A percentile compares a stretch with the other conserved stretches of the same genome.
Conservation (phyloP, 35 echinoderm and acorn worm genomes). For the Antedon bifida region DNA sequence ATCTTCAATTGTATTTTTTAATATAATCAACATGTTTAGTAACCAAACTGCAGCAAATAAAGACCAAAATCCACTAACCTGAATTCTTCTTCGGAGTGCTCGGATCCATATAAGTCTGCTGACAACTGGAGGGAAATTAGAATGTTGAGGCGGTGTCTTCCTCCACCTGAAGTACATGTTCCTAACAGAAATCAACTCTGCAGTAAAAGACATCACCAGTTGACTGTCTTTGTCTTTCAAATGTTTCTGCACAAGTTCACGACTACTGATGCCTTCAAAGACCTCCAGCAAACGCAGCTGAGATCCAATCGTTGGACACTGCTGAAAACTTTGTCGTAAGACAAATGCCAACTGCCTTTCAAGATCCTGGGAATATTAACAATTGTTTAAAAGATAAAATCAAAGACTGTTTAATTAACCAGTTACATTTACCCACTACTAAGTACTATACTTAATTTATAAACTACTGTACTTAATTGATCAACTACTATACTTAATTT, state of each 20-base stretch:
- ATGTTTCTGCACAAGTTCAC: constrained; percentile 93
- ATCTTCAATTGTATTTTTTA: too few species aligned
- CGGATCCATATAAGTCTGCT: constrained; percentile 85
- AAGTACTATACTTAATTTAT: too few species aligned
- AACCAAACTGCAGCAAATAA: too few species aligned
- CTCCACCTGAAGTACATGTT: constrained; percentile 68
- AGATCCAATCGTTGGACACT: constrained; percentile 91
- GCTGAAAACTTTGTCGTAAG: constrained; percentile 84
- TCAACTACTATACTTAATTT: too few species aligned
- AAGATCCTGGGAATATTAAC: constrained; percentile 40
- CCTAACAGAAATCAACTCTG: constrained; percentile 73
- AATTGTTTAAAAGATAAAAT: too few species aligned
- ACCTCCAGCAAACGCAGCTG: constrained; percentile 89
- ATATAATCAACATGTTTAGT: too few species aligned
- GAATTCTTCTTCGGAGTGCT: constrained; percentile 61
- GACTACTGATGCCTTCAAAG: constrained; percentile 91
- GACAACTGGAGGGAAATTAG: constrained; percentile 71
- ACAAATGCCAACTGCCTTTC: constrained; percentile 70
- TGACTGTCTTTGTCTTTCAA: constrained; percentile 90
- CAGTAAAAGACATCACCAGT: constrained; percentile 63
- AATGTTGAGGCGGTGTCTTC: constrained; percentile 45
- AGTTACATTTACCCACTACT: too few species aligned
- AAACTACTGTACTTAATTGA: too few species aligned
- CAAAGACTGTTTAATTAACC: too few species aligned
- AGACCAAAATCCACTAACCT: too few species aligned